phyloP scores from a whole-genome alignment of 2,888 invertebrate species.

The Phania funesta region DNA sequence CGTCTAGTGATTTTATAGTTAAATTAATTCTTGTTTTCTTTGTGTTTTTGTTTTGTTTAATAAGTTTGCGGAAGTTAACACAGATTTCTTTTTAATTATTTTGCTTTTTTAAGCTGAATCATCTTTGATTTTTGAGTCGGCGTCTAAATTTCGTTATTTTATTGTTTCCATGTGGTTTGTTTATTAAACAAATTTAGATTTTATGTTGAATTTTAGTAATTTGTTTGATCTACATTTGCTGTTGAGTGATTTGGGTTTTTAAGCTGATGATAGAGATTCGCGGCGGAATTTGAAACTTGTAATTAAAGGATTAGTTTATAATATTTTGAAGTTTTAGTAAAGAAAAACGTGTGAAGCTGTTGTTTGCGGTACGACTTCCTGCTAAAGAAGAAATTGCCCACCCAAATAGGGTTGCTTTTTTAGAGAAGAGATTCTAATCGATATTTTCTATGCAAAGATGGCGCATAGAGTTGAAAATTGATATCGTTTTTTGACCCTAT shows the following conservation, averaged over 20 bases:
- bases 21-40: background rate
- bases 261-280: background rate
- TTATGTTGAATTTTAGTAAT: background rate
- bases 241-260: conserved; percentile 27
- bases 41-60: conserved; percentile 1
- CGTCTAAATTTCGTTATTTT: conserved; percentile 33
- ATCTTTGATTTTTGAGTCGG: conserved; percentile 2
- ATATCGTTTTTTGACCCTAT: too few species aligned
- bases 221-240: conserved; percentile 33
- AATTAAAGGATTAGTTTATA: conserved; percentile 52
- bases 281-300: background rate
- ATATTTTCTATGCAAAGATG: too few species aligned
- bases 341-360: background rate
- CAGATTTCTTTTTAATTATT: conserved; percentile 21
- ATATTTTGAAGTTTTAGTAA: background rate
- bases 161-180: background rate
- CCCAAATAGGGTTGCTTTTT: background rate
- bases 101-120: conserved; percentile 43
- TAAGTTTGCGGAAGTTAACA: conserved; percentile 2
- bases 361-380: conserved; percentile 14
- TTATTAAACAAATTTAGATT: conserved; percentile 9
- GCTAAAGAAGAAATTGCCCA: background rate
- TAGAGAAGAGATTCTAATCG: too few species aligned
- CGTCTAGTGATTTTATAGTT: background rate
- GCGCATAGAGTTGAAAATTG: too few species aligned